Base-by-base conservation (phyloP, 2,797 vertebrate genomes). In the Pempheris klunzingeri region DNA sequence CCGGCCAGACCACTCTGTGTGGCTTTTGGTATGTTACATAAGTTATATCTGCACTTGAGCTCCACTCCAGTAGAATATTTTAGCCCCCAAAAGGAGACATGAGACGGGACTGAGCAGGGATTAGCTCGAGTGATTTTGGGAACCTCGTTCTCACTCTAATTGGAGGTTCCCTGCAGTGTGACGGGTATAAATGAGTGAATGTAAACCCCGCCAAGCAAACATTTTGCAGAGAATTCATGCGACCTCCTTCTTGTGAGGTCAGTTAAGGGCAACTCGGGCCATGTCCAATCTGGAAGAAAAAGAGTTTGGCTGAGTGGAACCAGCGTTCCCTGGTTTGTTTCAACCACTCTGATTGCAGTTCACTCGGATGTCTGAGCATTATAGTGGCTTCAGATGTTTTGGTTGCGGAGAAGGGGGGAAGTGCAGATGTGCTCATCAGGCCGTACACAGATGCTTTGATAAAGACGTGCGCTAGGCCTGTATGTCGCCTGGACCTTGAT, bases 1-100 rank as follows among this genome's bases (percentile, higher is more conserved):
- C 53, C 22, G 1, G 57, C 70, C 74, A 76, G 81, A 80, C 79
- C 67, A 63, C 74, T 88, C 71, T 77, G 70, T 81, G 82, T 74
- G 69, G 82, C 71, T 90, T 86, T 83, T 78, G 80, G 79, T 64
- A 4, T 43, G 54, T 92, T 91, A 72, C 87, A 83, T 83, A 90
- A 90, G 81, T 84, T 80, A 77, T 87, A 86, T 71, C 63, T 71
- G 67, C 66, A 68, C 84, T 85, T 59, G 64, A 82, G 80, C 62
- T 61, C 26, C 65, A 4, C 62, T 71, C 57, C 63, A 62, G 67
- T 22, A 11, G 62, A 83, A 60, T 38, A 34, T 69, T 58, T 71
- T 63, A 22, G 57, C 68, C 41, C 74, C 74, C 74, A 61, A 71
- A 39, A 34, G 47, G 30, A 67, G 76, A 67, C 61, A 65, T 76